A percentile compares a stretch with the other conserved stretches of the same genome.
phyloP scores from a whole-genome alignment of 2,797 vertebrate genomes.

The Merluccius polli region DNA sequence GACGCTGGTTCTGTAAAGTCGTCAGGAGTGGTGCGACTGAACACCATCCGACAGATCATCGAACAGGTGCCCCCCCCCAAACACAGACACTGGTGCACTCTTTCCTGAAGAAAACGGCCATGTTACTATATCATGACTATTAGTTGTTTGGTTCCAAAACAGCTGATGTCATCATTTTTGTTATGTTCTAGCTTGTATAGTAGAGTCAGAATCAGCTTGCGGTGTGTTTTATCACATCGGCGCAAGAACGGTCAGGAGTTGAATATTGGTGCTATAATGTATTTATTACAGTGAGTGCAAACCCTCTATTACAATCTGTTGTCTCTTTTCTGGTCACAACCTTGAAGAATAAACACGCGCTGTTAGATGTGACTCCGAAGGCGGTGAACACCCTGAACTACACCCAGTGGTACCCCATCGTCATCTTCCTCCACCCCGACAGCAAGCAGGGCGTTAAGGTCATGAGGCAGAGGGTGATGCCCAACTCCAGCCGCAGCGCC shows the following conservation, averaged over 20 bases:
- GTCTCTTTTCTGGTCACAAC: background rate
- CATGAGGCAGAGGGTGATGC: conserved; percentile 86
- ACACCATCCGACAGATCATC: conserved; percentile 94
- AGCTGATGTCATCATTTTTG: background rate
- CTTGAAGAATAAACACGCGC: conserved; percentile 86
- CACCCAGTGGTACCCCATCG: conserved; percentile 98
- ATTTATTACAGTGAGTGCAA: background rate
- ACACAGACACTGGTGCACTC: background rate
- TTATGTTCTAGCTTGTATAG: background rate
- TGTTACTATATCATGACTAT: background rate
- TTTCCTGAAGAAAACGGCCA: background rate
- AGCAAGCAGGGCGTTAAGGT: conserved; percentile 90
- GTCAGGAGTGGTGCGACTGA: conserved; percentile 89
- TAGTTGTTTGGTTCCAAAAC: too few relatives aligned
- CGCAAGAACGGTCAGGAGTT: background rate
- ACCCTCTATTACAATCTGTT: background rate
- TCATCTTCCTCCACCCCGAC: conserved; percentile 93
- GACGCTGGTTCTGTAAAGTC: conserved; percentile 91
- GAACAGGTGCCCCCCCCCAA: conserved; percentile 78
- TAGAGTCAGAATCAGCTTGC: background rate
- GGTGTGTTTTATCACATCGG: background rate
- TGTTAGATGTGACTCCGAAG: conserved; percentile 95
- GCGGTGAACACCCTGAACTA: conserved; percentile 97
- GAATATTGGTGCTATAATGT: background rate
- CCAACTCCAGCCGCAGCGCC: conserved; percentile 87